Base-by-base conservation (phyloP, 1,140 invertebrate species). In the Pogonognathellus flavescens region DNA sequence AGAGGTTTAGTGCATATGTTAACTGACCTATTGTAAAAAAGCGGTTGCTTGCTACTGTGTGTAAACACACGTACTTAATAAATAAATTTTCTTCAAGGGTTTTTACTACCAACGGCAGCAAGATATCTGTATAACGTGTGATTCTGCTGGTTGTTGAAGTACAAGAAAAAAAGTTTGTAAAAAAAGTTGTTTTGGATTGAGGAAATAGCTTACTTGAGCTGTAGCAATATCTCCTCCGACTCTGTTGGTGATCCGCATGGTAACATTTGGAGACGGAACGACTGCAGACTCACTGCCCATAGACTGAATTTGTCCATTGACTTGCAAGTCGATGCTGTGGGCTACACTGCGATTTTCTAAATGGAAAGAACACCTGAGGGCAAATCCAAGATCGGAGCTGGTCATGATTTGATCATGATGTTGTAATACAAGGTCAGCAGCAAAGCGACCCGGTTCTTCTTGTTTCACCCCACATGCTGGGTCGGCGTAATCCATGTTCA, bases 351-450 rank as follows among this genome's bases (percentile, higher is more conserved):
- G 90, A 86, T 93, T 92, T 57, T 91, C 89, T 31, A 93, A 87
- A 83, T 92, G 91, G 86, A 92, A 93, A 16, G 92, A 91, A 88
- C 92, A 93, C 76, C 92, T 89, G 7, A 93, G 90, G 14, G 91
- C 90, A 14, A 93, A 89, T 1, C 92, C 92, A 14, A 93, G 85
- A 89, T 93, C 92, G 81, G 91, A 90, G 59, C 91, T 92, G 49
- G 92, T 93, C 70, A 93, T 92, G 41, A 93, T 92, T 88, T 92
- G 91, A 86, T 93, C 92, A 87, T 93, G 92, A 76, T 88, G 88
- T 76, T 88, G 88, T 20, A 88, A 84, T 14, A 88, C 88, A 13
- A 88, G 60, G 84, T 92, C 90, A 52, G 90, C 90, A 72, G 89
- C 89, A 87, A 91, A 92, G 82, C 90, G 89, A 20, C 91, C 91